Evolutionary conservation across 2,888 invertebrate genomes (phyloP).

Genomic region (Arrhopalites spinosus): DNA sequence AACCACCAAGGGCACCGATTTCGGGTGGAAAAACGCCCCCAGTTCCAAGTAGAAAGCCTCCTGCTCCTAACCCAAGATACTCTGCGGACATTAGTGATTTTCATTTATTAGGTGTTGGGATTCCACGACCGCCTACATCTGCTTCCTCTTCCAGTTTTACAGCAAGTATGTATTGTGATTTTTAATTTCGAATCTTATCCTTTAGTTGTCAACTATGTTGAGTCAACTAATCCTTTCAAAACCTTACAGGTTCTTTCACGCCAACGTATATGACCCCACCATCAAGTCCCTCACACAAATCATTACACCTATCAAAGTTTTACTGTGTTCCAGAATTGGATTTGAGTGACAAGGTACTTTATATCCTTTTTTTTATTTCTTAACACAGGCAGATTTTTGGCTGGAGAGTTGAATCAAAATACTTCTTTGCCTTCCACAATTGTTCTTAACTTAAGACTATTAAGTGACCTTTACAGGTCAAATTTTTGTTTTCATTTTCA

Average conservation of each 20-base stretch:
- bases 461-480: too few relatives aligned
- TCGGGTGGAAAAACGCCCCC: conserved; percentile 43
- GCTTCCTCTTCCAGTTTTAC: conserved; percentile 68
- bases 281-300: conserved; percentile 52
- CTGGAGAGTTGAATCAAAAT: too few relatives aligned
- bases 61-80: conserved; percentile 43
- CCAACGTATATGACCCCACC: conserved; percentile 58
- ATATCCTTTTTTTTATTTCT: too few relatives aligned
- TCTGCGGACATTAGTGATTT: conserved; percentile 34
- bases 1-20: conserved; percentile 49
- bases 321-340: conserved; percentile 52
- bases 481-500: too few relatives aligned
- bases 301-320: conserved; percentile 50
- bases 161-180: too few relatives aligned
- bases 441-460: too few relatives aligned
- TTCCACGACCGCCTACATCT: conserved; percentile 66
- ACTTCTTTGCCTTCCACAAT: too few relatives aligned
- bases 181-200: too few relatives aligned
- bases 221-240: too few relatives aligned
- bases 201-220: too few relatives aligned
- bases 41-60: conserved; percentile 40
- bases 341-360: conserved; percentile 49
- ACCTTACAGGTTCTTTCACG: too few relatives aligned
- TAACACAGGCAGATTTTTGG: too few relatives aligned
- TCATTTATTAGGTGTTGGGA: conserved; percentile 12